Percentiles rank a stretch among this genome's conserved stretches.
Evolutionary conservation across 2,113 vertebrate species (phyloP).

Genomic region (Ammospiza caudacuta): DNA sequence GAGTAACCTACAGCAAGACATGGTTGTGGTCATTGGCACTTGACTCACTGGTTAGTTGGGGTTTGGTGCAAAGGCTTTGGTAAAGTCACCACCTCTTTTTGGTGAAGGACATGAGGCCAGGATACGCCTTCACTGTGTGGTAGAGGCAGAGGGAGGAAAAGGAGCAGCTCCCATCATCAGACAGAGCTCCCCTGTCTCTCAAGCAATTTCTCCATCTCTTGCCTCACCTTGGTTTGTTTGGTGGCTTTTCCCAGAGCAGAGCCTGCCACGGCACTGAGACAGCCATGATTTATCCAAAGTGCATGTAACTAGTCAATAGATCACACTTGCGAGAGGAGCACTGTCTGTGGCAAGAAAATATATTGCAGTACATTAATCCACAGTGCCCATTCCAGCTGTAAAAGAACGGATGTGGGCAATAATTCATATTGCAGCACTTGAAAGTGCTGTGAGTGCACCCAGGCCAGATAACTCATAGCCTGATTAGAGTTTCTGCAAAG

Average conservation of each 20-base stretch:
- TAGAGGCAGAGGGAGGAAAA: neutral
- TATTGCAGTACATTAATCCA: slow-evolving; percentile 48
- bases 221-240: neutral
- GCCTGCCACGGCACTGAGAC: neutral
- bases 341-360: slow-evolving; percentile 43
- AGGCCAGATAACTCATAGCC: slow-evolving; percentile 8
- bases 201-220: neutral
- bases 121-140: neutral
- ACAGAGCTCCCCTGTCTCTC: neutral
- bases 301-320: slow-evolving; percentile 39
- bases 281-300: neutral
- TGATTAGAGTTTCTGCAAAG: neutral
- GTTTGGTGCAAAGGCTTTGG: neutral
- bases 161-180: neutral
- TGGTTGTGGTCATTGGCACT: neutral
- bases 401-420: neutral
- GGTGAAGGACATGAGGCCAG: neutral
- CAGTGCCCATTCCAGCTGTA: neutral
- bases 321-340: slow-evolving; percentile 24
- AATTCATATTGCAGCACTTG: slow-evolving; percentile 44
- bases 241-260: neutral
- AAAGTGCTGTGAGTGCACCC: neutral
- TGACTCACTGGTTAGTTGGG: neutral
- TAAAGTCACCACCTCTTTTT: neutral
- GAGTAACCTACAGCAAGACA: accelerated